Conservation (phyloP, 2,113 vertebrate genomes). For the Zootoca vivipara region DNA sequence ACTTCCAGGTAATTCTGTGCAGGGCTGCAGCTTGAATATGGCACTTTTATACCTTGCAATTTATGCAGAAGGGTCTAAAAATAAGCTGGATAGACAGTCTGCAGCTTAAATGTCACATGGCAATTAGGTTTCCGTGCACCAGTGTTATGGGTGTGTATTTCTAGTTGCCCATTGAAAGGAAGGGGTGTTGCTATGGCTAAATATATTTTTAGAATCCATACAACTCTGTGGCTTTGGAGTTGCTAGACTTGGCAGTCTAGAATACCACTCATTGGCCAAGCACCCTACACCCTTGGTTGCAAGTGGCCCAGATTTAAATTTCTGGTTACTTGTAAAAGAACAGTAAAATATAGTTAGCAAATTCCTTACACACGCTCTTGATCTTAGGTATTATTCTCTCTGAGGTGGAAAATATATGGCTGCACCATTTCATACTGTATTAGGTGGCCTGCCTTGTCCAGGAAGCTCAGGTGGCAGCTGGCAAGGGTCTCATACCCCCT, state of each 20-base stretch:
- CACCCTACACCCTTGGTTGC: neutral
- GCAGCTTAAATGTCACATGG: neutral
- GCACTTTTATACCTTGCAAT: neutral
- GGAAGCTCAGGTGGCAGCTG: too few species aligned
- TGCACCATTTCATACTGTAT: neutral
- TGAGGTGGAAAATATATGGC: neutral
- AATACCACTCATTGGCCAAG: neutral
- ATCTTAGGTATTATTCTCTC: neutral
- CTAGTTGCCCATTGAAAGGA: neutral
- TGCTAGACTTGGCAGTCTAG: neutral
- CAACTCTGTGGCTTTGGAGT: neutral
- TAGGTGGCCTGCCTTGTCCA: neutral
- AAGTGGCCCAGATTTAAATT: neutral
- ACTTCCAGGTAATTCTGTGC: neutral
- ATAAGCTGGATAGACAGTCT: neutral
- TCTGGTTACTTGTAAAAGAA: neutral
- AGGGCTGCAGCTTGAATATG: neutral
- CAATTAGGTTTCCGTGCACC: fast-evolving
- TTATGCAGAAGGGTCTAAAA: slow-evolving; percentile 12
- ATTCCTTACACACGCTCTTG: neutral
- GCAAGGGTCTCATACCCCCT: too few species aligned
- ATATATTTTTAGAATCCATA: neutral
- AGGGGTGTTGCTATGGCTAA: neutral
- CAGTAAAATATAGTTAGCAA: neutral
- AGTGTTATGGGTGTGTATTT: slow-evolving; percentile 6